phyloP scores from a whole-genome alignment of 1,140 invertebrate genomes.

The Tetragonula clypearis region DNA sequence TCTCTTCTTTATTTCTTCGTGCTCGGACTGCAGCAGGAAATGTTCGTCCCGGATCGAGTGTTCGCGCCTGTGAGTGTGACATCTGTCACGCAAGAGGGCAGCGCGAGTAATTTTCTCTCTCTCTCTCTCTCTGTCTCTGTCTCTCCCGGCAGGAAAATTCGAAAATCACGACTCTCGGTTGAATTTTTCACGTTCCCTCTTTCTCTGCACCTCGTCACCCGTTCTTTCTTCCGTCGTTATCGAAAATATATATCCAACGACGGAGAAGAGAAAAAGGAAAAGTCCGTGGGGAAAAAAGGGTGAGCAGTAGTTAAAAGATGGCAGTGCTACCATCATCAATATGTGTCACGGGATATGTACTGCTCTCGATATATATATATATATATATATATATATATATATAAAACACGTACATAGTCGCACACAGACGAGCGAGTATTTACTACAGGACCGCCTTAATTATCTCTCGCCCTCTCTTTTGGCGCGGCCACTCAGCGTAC shows the following conservation, averaged over 20 bases:
- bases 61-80: background rate
- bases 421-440: slow-evolving; percentile 54
- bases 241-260: slow-evolving; percentile 45
- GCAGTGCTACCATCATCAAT: slow-evolving; percentile 81
- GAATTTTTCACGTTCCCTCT: slow-evolving; percentile 1
- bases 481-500: slow-evolving; percentile 35
- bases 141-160: background rate
- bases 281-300: background rate
- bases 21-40: slow-evolving; percentile 9
- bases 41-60: background rate
- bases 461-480: slow-evolving; percentile 72
- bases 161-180: background rate
- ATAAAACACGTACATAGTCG: too few species aligned
- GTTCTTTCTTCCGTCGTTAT: slow-evolving; percentile 20
- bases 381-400: slow-evolving; percentile 25
- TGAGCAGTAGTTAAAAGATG: slow-evolving; percentile 75
- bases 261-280: slow-evolving; percentile 21
- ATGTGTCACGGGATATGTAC: slow-evolving; percentile 77
- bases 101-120: background rate
- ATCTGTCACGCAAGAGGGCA: background rate
- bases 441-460: slow-evolving; percentile 77
- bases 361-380: slow-evolving; percentile 54
- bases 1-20: background rate
- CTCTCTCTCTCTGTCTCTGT: too few species aligned
- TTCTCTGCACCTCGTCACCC: too few species aligned